Evolutionary conservation across 1,140 invertebrate species (phyloP), one percentile per base, ranked within the genome.

Genomic region (Ruditapes philippinarum): DNA sequence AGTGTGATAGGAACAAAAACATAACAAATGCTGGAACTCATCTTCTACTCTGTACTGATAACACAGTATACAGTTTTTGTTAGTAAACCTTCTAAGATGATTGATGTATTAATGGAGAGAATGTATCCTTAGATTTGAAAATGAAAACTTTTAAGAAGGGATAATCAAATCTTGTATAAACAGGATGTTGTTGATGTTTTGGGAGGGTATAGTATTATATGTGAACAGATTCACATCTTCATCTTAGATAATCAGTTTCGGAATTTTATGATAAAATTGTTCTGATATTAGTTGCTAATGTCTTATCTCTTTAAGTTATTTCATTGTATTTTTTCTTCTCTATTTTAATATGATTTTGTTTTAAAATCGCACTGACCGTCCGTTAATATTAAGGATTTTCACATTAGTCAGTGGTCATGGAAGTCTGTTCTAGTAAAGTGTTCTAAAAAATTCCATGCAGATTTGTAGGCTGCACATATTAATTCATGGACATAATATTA

Each of bases 21-120:
- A 40, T 28, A 70, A 70, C 65, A 70, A 70, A 70, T 70, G 33
- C n/a, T 0, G 0, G 33, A 70, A 38, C 38, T 40, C 36, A 38
- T 19, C 65, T 17, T 4, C n/a, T 19, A n/a, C n/a, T n/a, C n/a
- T n/a, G n/a, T n/a, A n/a, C n/a, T n/a, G n/a, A n/a, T n/a, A n/a
- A n/a, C n/a, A n/a, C n/a, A n/a, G n/a, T n/a, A n/a, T n/a, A n/a
- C n/a, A n/a, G n/a, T 70, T 36, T 70, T 70, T 38, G 9, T 70
- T 38, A 70, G 65, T 70, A 70, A 51, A 74, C 4, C 19, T 51
- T 33, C 31, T 28, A 33, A 12, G 42, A 45, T 82, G 80, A 82
- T 68, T 82, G 80, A 82, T 82, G 51, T 45, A 82, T 82, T 82
- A 82, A 82, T 82, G 80, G 80, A 62, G 14, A 33, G 33, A 65